Base-by-base conservation (phyloP, 2,797 vertebrate species). In the Echeneis naucrates region DNA sequence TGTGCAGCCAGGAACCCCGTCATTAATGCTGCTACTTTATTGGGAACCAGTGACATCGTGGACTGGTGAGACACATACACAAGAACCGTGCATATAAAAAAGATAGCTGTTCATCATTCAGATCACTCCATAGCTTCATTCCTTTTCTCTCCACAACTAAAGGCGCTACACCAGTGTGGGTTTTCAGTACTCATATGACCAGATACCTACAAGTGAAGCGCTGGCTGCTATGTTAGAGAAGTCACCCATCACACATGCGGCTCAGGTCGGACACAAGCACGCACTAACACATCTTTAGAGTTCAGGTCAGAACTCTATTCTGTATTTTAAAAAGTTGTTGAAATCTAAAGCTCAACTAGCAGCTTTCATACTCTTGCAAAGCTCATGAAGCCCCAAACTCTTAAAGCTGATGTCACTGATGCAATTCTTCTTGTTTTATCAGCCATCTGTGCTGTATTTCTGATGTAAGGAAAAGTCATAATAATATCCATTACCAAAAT, bases 21-120 rank as follows among this genome's bases (percentile, higher is more conserved):
- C 59, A 95, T 94, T 64, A 96, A 96, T 26, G 93, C 95, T 23
- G 94, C 94, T 0, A 93, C 94, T 0, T 70, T 96, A 61, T 35
- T 96, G 70, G 95, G 95, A 61, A 96, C 94, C 80, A 95, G 95
- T 59, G 95, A 96, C 76, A 95, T 96, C 19, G 84, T 93, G n/a
- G 95, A 96, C 84, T 96, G 95, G 95, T 96, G 84, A 93, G 94
- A 54, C n/a, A 8, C 16, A 11, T 2, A 7, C 14, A 11, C 9
- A 2, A 19, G 51, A 52, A 12, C 13, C 16, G 35, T 30, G 47
- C 14, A 55, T 2, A 30, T 30, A 30, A 3, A 30, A 30, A 3
- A 0, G n/a, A n/a, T n/a, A 23, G 11, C 50, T 51, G 10, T 23
- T 60, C 48, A 44, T 19, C 42, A 26, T 45, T 42, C 8, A 17